Evolutionary conservation across 2,888 invertebrate species (phyloP), one percentile per base, ranked within the genome.

Genomic region (Rugalucina vietnamica): DNA sequence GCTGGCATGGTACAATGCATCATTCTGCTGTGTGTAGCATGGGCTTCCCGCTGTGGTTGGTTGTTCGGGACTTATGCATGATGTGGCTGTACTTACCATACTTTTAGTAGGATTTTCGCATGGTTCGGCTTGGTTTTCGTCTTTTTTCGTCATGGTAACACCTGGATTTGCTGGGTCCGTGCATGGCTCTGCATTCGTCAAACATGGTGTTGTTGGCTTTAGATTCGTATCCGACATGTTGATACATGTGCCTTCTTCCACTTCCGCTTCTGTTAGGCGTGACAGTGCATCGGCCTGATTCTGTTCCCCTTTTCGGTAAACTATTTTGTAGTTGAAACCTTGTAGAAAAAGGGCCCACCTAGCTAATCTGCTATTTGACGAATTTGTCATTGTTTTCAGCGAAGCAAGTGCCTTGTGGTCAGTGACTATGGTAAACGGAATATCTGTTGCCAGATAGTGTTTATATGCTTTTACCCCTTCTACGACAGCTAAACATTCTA

Each of bases 401-500:
- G 65, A 79, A 54, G 65, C 79, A 0, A 88, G 70, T 14, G 88
- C 79, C 34, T 81, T 77, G 76, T 90, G 88, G 49, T 90, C 90
- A n/a, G 90, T 90, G 10, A 73, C 49, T 39, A 88, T 71, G 0
- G 54, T 81, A 43, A 90, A 90, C 4, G 76, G 29, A 10, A 65
- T 73, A 27, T 80, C 79, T 14, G 75, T 82, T 50, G 85, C 72
- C 0, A 89, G 57, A 65, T 86, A 90, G 8, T 77, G n/a, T 36
- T 85, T 82, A 39, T 77, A 89, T 36, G 80, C 29, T 73, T 88
- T 82, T 0, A 88, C 72, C 0, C 85, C 89, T 39, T 79, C 81
- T 21, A 90, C 79, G n/a, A 88, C 72, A 32, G 88, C 90, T 12
- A 90, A 60, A 81, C 83, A 85, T 75, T 89, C 90, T 36, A 76